Evolutionary conservation across 2,888 invertebrate genomes (phyloP).

Genomic region (Drosophila pegasa): DNA sequence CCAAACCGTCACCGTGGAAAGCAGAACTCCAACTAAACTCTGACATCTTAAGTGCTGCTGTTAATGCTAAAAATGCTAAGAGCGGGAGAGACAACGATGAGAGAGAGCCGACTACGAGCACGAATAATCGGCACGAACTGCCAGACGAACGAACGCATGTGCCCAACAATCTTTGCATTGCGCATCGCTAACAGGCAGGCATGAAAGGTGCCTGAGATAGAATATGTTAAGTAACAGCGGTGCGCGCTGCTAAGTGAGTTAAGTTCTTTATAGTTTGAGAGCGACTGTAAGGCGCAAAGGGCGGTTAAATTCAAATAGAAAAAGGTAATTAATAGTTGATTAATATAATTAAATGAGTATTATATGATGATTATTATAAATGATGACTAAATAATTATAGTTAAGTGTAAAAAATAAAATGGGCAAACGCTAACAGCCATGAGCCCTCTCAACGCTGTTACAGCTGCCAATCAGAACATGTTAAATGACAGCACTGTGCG

Average conservation of each 20-base stretch:
- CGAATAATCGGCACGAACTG: not conserved
- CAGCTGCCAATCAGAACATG: too few relatives aligned
- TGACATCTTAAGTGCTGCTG: constrained; percentile 25
- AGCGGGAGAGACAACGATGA: not conserved
- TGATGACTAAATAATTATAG: too few relatives aligned
- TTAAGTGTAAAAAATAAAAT: not conserved
- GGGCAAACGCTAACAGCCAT: not conserved
- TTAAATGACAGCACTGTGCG: too few relatives aligned
- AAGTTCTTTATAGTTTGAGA: constrained; percentile 9
- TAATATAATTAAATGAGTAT: too few relatives aligned
- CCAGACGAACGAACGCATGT: not conserved
- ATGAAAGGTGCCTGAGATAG: not conserved
- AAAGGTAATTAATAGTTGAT: too few relatives aligned
- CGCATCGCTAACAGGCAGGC: constrained; percentile 7
- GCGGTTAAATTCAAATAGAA: not conserved
- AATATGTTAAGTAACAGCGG: not conserved
- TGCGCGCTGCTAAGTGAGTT: constrained; percentile 17
- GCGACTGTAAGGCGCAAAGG: constrained; percentile 1
- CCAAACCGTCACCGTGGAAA: constrained; percentile 30
- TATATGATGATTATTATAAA: too few relatives aligned
- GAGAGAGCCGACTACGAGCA: constrained; percentile 1
- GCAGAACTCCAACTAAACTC: constrained; percentile 52
- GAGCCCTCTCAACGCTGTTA: too few relatives aligned
- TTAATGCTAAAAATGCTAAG: constrained; percentile 19
- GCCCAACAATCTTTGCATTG: constrained; percentile 4